Conservation (phyloP, 2,888 invertebrate genomes). For the Syrphus vitripennis region DNA sequence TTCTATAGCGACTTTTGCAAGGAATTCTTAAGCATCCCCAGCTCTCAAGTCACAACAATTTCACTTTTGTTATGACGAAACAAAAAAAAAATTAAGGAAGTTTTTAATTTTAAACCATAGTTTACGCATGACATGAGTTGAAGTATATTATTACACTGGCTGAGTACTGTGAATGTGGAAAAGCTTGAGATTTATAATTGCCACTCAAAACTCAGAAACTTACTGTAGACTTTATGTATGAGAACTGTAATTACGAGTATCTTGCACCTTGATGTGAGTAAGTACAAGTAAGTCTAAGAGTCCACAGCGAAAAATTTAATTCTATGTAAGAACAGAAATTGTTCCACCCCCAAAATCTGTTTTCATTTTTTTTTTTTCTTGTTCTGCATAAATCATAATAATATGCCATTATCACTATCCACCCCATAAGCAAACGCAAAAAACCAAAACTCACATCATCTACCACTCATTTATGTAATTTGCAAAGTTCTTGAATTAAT, state of each 20-base stretch:
- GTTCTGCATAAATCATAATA: not conserved
- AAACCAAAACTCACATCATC: not conserved
- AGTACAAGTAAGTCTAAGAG: not conserved
- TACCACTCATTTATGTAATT: not conserved
- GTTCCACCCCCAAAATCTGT: not conserved
- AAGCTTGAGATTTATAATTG: constrained; percentile 2
- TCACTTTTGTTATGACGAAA: not conserved
- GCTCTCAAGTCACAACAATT: not conserved
- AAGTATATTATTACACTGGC: constrained; percentile 18
- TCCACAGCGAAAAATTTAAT: not conserved
- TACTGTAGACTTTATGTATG: not conserved
- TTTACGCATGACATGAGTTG: constrained; percentile 28
- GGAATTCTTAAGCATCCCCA: not conserved
- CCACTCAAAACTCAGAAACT: not conserved
- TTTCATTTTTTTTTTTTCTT: not conserved
- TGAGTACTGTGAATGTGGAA: not conserved
- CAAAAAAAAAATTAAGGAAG: not conserved
- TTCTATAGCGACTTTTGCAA: not conserved
- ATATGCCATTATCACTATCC: not conserved
- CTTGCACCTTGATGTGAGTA: not conserved
- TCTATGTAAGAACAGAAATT: not conserved
- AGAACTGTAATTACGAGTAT: not conserved
- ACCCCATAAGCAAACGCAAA: not conserved
- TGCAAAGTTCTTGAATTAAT: constrained; percentile 52
- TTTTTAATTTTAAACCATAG: constrained; percentile 8